A percentile compares a stretch with the other conserved stretches of the same genome.
These are phyloP conservation scores for Cyprinodon diabolis DNA, from an alignment of 2,797 vertebrate species.

Conservation along the genomic window DNA sequence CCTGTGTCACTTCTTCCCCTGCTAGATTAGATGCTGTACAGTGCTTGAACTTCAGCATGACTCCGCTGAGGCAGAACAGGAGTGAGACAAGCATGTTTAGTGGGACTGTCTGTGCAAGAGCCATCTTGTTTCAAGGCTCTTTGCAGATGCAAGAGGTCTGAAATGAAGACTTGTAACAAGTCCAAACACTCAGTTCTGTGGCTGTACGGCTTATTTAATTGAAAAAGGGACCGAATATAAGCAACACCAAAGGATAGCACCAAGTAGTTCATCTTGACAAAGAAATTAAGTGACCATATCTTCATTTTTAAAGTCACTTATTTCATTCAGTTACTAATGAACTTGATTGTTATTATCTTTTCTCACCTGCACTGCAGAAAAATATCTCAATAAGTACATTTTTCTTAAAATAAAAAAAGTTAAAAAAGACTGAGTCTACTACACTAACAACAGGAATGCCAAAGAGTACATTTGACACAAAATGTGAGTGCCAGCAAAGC, in stretches of 20 bases:
- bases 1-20: constrained; percentile 60
- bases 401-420: too few relatives aligned
- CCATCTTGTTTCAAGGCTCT: constrained; percentile 67
- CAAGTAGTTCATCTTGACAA: neutral
- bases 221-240: neutral
- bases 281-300: neutral
- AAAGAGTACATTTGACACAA: neutral
- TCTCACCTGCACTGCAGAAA: too few relatives aligned
- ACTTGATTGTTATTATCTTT: too few relatives aligned
- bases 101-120: constrained; percentile 66
- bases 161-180: constrained; percentile 41
- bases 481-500: neutral
- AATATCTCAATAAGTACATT: too few relatives aligned
- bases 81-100: constrained; percentile 62
- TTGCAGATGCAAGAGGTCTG: constrained; percentile 33
- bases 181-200: neutral
- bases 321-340: too few relatives aligned
- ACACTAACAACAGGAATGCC: too few relatives aligned
- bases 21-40: constrained; percentile 57
- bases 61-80: constrained; percentile 63
- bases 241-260: neutral
- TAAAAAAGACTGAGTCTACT: too few relatives aligned
- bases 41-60: constrained; percentile 53
- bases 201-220: constrained; percentile 23
- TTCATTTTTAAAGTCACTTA: too few relatives aligned